These are phyloP conservation scores for Coregonus clupeaformis DNA, from an alignment of 2,113 vertebrate species.

Conservation along the genomic window DNA sequence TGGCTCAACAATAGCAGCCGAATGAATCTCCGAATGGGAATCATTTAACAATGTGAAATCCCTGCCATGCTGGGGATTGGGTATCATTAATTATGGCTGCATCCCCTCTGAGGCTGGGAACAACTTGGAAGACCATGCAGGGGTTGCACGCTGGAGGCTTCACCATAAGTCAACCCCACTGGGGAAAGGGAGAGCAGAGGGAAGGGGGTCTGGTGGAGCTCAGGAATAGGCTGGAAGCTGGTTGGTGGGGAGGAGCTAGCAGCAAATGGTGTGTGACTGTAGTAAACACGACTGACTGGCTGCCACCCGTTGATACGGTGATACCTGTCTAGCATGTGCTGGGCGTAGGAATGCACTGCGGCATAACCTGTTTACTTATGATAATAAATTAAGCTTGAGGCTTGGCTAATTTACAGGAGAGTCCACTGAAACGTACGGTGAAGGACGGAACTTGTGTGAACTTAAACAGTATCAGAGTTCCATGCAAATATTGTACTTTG, in stretches of 20 bases:
- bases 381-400: slow-evolving; percentile 49
- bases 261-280: slow-evolving; percentile 24
- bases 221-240: slow-evolving; percentile 11
- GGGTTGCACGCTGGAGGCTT: slow-evolving; percentile 15
- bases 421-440: background rate
- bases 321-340: slow-evolving; percentile 38
- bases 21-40: no score
- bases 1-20: no score
- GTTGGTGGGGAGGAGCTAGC: slow-evolving; percentile 8
- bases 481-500: background rate
- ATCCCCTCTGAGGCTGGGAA: slow-evolving; percentile 32
- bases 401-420: background rate
- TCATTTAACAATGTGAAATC: no score
- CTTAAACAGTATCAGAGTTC: background rate
- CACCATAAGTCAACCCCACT: slow-evolving; percentile 41
- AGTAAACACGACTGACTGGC: slow-evolving; percentile 48
- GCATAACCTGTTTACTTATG: slow-evolving; percentile 35
- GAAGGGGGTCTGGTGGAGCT: background rate
- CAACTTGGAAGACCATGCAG: slow-evolving; percentile 44
- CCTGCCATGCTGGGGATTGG: slow-evolving; percentile 9
- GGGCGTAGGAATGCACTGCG: slow-evolving; percentile 44
- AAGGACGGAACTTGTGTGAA: background rate
- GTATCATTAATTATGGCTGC: slow-evolving; percentile 52
- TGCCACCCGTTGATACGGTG: slow-evolving; percentile 44
- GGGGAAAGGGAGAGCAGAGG: slow-evolving; percentile 24